These are phyloP conservation scores for Puffinus mauretanicus DNA, from an alignment of 2,113 vertebrate genomes.

Conservation along the genomic window DNA sequence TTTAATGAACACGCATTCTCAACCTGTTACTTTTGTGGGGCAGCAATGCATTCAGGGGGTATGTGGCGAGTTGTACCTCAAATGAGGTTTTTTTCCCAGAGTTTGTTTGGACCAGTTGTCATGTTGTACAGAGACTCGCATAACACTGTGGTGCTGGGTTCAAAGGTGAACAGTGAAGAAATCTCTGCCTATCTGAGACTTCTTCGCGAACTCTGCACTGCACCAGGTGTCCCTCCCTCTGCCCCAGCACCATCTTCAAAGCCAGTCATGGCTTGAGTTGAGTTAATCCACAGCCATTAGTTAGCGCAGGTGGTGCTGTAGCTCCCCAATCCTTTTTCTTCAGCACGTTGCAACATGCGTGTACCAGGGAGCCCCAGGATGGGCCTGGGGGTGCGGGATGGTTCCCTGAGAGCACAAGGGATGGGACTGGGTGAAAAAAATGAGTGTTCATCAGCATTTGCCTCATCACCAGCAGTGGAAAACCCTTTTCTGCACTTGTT, in stretches of 20 bases:
- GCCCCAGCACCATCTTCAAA: not conserved
- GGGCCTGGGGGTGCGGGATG: not conserved
- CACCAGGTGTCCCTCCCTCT: not conserved
- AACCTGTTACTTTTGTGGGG: not conserved
- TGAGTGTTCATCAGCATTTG: not conserved
- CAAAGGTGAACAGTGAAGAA: not conserved
- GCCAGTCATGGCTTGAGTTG: no score
- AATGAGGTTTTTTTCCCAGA: not conserved
- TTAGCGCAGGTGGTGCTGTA: not conserved
- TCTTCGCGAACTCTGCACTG: not conserved
- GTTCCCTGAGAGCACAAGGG: not conserved
- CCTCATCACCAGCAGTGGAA: not conserved
- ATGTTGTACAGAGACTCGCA: rapidly evolving
- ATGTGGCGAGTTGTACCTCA: not conserved
- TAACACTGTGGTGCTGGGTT: not conserved
- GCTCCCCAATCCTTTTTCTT: not conserved
- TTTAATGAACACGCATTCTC: not conserved
- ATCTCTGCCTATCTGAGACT: not conserved
- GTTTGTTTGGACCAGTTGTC: not conserved
- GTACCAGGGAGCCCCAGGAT: not conserved
- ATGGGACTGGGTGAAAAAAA: not conserved
- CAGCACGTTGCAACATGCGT: rapidly evolving
- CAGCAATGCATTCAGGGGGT: not conserved
- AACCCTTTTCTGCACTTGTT: not conserved
- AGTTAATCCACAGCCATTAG: not conserved